These are phyloP conservation scores for Sphecodes monilicornis DNA, from an alignment of 2,888 invertebrate species.

Conservation along the genomic window DNA sequence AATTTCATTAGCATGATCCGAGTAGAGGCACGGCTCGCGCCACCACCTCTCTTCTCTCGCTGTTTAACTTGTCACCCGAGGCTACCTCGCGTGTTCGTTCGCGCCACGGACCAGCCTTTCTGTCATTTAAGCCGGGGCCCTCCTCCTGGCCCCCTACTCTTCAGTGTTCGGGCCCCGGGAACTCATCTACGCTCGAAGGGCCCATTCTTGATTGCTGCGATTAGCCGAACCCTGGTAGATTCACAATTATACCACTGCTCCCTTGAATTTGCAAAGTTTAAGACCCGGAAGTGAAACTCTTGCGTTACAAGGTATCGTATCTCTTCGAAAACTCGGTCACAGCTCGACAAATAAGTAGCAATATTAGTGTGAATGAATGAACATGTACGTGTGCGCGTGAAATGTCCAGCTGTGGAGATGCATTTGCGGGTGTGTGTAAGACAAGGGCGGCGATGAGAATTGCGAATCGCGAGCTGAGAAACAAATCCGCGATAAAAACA, in stretches of 20 bases:
- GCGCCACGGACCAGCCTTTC: slow-evolving; percentile 51
- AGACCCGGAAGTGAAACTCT: background rate
- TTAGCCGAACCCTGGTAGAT: background rate
- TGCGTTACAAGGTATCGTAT: background rate
- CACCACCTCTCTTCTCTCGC: slow-evolving; percentile 44
- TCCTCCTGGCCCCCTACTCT: slow-evolving; percentile 7
- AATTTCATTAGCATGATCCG: slow-evolving; percentile 77
- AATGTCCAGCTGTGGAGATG: too few species aligned
- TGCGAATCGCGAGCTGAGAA: too few species aligned
- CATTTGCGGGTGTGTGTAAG: too few species aligned
- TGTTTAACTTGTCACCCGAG: slow-evolving; percentile 64
- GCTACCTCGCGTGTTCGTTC: slow-evolving; percentile 57
- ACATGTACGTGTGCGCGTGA: too few species aligned
- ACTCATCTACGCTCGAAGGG: slow-evolving; percentile 9
- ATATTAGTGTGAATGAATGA: too few species aligned
- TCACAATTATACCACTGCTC: slow-evolving; percentile 14
- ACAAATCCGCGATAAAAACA: too few species aligned
- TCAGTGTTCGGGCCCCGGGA: background rate
- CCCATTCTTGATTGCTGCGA: background rate
- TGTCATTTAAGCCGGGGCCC: slow-evolving; percentile 44
- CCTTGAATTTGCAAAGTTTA: background rate
- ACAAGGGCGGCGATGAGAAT: too few species aligned
- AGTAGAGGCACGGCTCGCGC: slow-evolving; percentile 49
- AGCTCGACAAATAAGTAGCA: too few species aligned
- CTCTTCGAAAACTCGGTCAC: background rate